Percentiles rank a stretch among this genome's conserved stretches.
These are phyloP conservation scores for Theretra japonica DNA, from an alignment of 2,888 invertebrate genomes.

Conservation along the genomic window DNA sequence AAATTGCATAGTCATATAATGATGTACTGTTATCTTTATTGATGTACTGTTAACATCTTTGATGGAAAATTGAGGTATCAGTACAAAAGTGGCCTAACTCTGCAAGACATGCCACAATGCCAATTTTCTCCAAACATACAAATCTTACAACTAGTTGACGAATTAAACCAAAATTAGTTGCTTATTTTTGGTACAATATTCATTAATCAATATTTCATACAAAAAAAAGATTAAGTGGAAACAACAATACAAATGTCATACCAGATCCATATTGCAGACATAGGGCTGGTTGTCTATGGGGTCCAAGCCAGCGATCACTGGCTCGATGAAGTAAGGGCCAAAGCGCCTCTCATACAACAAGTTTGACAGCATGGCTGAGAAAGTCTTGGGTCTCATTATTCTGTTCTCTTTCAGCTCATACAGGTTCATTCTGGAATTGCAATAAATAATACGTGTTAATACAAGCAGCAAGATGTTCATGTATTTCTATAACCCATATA, in stretches of 20 bases:
- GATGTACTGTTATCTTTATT: no score
- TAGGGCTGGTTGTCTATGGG: slow-evolving; percentile 93
- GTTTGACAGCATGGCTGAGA: slow-evolving; percentile 97
- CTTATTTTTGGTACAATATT: no score
- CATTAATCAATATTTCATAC: neutral
- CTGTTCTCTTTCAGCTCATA: slow-evolving; percentile 98
- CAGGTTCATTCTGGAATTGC: slow-evolving; percentile 89
- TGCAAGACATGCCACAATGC: no score
- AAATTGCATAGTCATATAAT: no score
- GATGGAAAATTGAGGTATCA: neutral
- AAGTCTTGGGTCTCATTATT: slow-evolving; percentile 94
- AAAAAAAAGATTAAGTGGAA: neutral
- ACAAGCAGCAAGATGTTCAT: no score
- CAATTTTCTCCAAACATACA: no score
- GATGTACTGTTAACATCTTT: no score
- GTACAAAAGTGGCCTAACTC: neutral
- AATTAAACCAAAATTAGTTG: no score
- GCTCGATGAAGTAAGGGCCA: slow-evolving; percentile 99
- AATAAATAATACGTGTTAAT: neutral
- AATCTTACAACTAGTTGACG: no score
- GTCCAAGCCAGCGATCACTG: slow-evolving; percentile 97
- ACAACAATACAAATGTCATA: slow-evolving; percentile 76
- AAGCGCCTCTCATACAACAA: slow-evolving; percentile 98
- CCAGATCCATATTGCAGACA: slow-evolving; percentile 97
- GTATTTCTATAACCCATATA: no score